Base-by-base conservation (phyloP, 2,888 invertebrate genomes). In the Tipula unca region DNA sequence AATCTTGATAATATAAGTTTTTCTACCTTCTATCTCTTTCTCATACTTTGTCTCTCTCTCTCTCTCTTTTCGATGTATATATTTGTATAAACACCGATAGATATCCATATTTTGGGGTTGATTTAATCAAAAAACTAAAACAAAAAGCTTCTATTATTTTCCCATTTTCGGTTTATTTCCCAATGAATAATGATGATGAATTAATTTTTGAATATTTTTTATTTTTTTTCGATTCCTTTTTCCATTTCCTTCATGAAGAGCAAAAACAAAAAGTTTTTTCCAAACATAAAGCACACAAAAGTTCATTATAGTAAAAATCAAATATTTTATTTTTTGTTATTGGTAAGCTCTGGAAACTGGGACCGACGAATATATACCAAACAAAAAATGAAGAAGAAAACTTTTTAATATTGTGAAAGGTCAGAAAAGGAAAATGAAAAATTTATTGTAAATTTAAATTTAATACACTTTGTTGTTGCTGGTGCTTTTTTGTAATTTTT, bases 181-280 rank as follows among this genome's bases (percentile, higher is more conserved):
- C 69, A 69, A 69, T 69, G 69, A 69, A 69, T 69, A 69, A 69
- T 69, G 69, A 69, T 69, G 69, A 69, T 69, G 69, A 69, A 69
- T 69, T 69, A 69, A 69, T 69, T 69, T 69, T 69, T 69, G 13
- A 69, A 69, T 69, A 69, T 69, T 69, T 69, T 69, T 69, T 69
- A 25, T 69, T 69, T 25, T 10, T 25, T n/a, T n/a, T n/a, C n/a
- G 69, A 69, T 69, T 69, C 25, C 10, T 69, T 25, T 69, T 25
- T 25, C 25, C 25, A 25, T 69, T 69, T 69, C 69, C 69, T 69
- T 25, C 25, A 69, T 69, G 20, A 25, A 69, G 25, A 69, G 25
- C 13, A 69, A 8, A 25, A 69, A 69, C 20, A 25, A 69, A 69
- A 69, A 69, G 25, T 69, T 69, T n/a, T n/a, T 69, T 20, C 25